Evolutionary conservation across 2,113 vertebrate species (phyloP).

Genomic region (Chroicocephalus ridibundus): DNA sequence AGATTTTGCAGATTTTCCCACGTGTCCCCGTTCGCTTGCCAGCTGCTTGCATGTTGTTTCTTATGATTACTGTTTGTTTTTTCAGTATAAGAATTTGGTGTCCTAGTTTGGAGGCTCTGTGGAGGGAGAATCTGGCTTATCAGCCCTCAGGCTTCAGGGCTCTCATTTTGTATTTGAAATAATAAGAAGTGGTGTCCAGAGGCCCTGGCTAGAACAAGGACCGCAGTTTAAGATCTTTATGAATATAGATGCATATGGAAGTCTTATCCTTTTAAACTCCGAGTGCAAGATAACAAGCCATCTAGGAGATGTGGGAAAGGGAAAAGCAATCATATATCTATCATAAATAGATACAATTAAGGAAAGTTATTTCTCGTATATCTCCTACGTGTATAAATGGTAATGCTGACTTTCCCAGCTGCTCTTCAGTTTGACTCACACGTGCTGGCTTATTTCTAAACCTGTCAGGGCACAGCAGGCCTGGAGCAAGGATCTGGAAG

Average conservation of each 20-base stretch:
- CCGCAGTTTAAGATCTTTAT: background rate
- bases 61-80: background rate
- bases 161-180: background rate
- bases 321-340: background rate
- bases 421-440: background rate
- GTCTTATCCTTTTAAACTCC: background rate
- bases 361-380: background rate
- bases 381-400: background rate
- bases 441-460: background rate
- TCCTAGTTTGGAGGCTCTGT: background rate
- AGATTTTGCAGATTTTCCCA: background rate
- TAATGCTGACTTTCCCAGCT: background rate
- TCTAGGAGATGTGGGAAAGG: background rate
- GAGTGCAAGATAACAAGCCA: background rate
- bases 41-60: background rate
- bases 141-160: background rate
- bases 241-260: background rate
- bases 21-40: background rate
- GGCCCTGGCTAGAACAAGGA: background rate
- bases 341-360: background rate
- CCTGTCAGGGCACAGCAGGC: background rate
- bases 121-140: background rate
- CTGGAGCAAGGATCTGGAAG: background rate
- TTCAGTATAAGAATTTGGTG: background rate
- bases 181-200: background rate